Evolutionary conservation across 2,113 vertebrate genomes (phyloP), one percentile per base, ranked within the genome.

Genomic region (Hipposideros armiger): DNA sequence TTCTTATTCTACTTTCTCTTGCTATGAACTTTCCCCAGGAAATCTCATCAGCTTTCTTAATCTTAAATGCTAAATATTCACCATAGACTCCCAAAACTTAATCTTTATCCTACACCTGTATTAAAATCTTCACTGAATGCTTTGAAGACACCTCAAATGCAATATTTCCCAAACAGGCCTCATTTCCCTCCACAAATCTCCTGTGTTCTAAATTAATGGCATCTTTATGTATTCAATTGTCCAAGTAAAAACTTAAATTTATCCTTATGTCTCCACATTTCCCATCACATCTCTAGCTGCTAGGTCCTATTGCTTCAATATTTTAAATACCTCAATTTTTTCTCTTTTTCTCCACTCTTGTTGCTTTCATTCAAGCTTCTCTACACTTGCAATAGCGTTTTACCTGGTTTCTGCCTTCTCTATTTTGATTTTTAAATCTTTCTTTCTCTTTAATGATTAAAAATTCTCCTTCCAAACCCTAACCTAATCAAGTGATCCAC

Each of bases 141-240:
- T 81, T 86, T 92, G 14, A 92, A 92, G 40, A 85, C 28, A 84
- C 26, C 11, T 92, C 60, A 84, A 92, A 77, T 56, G 36, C 28
- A 70, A 20, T 36, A 56, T 67, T 85, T 85, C 60, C 24, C 24
- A 47, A 54, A 67, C 22, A 67, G 28, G 85, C 26, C 28, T 85
- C n/a, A 76, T 36, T 47, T 67, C 47, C n/a, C 15, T n/a, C 20
- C 81, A 85, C 2, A 4, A 52, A 56, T 56, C 47, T 76, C 47
- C 30, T 74, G 62, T 73, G 54, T 73, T 83, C 56, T 83, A 92
- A 76, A 76, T 42, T 69, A 67, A 67, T 56, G 50, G 28, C 47
- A 67, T 67, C 30, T 28, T 80, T 66, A 66, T 1, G 7, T 76
- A 42, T 36, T 58, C 70, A 67, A 28, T 45, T 28, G 72, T 54